phyloP scores from a whole-genome alignment of 2,113 vertebrate species.

The Fukomys damarensis region DNA sequence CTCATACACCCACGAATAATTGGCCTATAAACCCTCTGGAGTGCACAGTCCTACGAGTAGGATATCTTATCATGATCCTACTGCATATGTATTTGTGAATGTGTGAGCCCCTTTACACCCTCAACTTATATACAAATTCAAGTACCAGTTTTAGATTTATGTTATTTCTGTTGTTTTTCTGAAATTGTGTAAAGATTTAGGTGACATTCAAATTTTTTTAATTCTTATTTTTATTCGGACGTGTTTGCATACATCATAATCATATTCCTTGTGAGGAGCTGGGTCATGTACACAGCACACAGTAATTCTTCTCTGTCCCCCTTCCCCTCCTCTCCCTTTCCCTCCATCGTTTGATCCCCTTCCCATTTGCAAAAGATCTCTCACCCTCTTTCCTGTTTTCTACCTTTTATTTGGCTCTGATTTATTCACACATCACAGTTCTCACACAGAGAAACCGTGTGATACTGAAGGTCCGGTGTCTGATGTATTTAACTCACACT shows the following conservation, averaged over 20 bases:
- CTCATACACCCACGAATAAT: neutral
- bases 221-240: neutral
- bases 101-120: neutral
- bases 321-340: neutral
- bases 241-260: neutral
- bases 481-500: neutral
- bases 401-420: neutral
- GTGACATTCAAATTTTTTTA: neutral
- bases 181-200: neutral
- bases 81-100: neutral
- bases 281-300: neutral
- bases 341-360: neutral
- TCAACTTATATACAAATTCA: neutral
- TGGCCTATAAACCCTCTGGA: neutral
- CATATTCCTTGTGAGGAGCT: neutral
- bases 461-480: neutral
- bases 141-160: neutral
- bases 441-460: neutral
- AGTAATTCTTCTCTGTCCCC: neutral
- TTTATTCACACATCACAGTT: neutral
- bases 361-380: neutral
- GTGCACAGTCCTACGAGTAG: neutral
- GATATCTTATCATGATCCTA: neutral
- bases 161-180: neutral
- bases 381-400: neutral